Percentiles rank a stretch among this genome's conserved stretches.
phyloP scores from a whole-genome alignment of 2,113 vertebrate species.

The Sylvia atricapilla region DNA sequence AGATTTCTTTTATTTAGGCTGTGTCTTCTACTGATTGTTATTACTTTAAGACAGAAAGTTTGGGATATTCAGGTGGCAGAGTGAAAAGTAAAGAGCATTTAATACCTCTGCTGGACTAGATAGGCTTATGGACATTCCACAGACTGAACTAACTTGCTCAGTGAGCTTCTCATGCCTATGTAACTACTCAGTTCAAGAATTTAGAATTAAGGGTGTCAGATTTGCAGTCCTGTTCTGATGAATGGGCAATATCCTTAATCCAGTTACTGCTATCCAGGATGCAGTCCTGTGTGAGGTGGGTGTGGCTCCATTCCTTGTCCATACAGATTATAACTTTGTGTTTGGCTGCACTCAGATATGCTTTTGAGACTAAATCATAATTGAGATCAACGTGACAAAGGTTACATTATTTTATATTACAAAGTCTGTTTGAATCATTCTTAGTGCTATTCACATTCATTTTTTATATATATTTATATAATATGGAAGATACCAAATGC shows the following conservation, averaged over 20 bases:
- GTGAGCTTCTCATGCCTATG: neutral
- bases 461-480: neutral
- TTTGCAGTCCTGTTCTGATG: neutral
- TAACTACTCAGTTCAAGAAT: neutral
- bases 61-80: neutral
- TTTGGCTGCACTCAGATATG: neutral
- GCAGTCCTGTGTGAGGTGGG: neutral
- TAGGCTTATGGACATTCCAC: neutral
- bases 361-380: neutral
- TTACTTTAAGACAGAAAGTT: neutral
- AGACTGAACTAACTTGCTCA: neutral
- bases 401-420: neutral
- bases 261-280: neutral
- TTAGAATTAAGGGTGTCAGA: neutral
- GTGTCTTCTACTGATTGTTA: neutral
- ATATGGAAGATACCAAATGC: neutral
- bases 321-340: neutral
- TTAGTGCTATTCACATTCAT: neutral
- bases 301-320: neutral
- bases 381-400: neutral
- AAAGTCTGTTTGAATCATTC: neutral
- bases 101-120: neutral
- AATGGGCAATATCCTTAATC: neutral
- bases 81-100: neutral
- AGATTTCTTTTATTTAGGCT: neutral